phyloP scores from a whole-genome alignment of 2,797 vertebrate genomes.

The Molossus molossus region DNA sequence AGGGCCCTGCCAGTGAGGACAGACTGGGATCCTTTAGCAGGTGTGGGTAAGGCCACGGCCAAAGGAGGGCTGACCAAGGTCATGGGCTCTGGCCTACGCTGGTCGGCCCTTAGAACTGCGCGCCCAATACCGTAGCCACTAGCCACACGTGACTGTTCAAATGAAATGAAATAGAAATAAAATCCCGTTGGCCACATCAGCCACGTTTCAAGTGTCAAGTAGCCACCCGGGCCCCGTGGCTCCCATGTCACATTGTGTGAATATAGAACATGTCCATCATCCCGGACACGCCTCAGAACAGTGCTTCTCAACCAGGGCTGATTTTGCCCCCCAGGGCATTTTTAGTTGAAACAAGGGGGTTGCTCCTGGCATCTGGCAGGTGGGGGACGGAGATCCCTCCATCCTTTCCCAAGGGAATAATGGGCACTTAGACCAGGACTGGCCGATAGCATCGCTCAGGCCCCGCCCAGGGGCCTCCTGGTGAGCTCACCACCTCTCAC shows the following conservation, averaged over 20 bases:
- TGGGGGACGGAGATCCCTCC: background rate
- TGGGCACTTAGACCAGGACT: background rate
- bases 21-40: background rate
- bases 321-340: background rate
- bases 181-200: background rate
- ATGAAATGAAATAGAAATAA: background rate
- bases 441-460: background rate
- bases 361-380: background rate
- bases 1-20: background rate
- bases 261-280: rapidly evolving
- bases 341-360: background rate
- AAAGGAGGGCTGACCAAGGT: background rate
- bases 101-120: background rate
- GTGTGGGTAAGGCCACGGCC: background rate
- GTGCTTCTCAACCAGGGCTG: rapidly evolving
- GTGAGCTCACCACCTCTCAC: conserved; percentile 55
- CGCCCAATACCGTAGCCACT: background rate
- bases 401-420: conserved; percentile 14
- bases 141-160: background rate
- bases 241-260: rapidly evolving
- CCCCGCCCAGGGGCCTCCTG: background rate
- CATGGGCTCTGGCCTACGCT: background rate
- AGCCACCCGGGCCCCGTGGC: rapidly evolving
- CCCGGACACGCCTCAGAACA: background rate
- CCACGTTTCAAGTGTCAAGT: background rate